phyloP scores from a whole-genome alignment of 2,113 vertebrate species.

The Plotosus lineatus region DNA sequence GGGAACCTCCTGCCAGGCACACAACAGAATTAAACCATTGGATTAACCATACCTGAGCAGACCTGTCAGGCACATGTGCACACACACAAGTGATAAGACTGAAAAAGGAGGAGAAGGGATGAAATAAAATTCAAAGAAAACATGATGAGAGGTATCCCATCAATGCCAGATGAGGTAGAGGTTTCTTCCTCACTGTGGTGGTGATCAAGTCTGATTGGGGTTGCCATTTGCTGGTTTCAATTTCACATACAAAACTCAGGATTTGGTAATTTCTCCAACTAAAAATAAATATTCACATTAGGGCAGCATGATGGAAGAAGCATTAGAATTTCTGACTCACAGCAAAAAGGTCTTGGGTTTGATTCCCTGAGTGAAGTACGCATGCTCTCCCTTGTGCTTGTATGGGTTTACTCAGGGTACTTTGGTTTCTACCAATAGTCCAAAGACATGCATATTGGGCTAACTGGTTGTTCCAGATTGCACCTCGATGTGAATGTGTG shows the following conservation, averaged over 20 bases:
- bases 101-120: conserved; percentile 45
- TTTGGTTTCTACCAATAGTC: no score
- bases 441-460: no score
- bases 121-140: conserved; percentile 62
- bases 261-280: background rate
- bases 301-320: no score
- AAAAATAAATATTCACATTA: no score
- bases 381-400: no score
- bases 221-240: background rate
- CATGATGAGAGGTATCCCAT: conserved; percentile 57
- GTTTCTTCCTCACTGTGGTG: conserved; percentile 44
- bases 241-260: background rate
- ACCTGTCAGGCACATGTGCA: conserved; percentile 70
- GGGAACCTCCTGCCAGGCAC: conserved; percentile 65
- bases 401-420: no score
- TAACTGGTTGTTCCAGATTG: no score
- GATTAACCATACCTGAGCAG: conserved; percentile 76
- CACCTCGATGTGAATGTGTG: no score
- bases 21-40: conserved; percentile 73
- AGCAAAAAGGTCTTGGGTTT: no score
- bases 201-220: background rate
- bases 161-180: conserved; percentile 72
- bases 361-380: no score
- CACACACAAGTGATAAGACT: conserved; percentile 64
- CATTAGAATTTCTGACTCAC: no score